Evolutionary conservation across 2,797 vertebrate genomes (phyloP).

Genomic region (Sorex maritimensis): DNA sequence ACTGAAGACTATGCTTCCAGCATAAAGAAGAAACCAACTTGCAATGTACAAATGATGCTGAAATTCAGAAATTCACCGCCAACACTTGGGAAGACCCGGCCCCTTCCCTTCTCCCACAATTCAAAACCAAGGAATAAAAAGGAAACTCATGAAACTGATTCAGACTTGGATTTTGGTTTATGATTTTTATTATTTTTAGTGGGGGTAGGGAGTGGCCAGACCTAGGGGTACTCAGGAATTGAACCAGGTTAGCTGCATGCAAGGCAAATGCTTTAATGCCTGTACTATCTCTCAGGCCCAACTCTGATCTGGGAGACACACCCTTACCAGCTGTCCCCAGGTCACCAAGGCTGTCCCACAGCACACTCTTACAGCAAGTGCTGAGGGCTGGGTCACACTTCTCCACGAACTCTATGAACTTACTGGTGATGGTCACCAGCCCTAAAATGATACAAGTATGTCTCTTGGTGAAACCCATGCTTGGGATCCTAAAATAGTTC

Average conservation of each 20-base stretch:
- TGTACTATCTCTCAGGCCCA: neutral
- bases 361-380: neutral
- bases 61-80: neutral
- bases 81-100: neutral
- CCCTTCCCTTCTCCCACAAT: neutral
- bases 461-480: too few species aligned
- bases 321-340: constrained; percentile 65
- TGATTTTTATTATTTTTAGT: too few species aligned
- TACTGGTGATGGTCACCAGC: neutral
- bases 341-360: neutral
- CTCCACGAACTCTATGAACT: neutral
- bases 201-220: too few species aligned
- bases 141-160: neutral
- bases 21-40: neutral
- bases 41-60: neutral
- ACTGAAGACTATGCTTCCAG: neutral
- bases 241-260: too few species aligned
- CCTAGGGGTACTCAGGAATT: too few species aligned
- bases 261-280: too few species aligned
- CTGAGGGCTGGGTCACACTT: neutral
- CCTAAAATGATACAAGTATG: constrained; percentile 48
- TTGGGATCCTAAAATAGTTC: too few species aligned
- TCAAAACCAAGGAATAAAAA: neutral
- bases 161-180: neutral
- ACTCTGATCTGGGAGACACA: neutral